Evolutionary conservation across 2,797 vertebrate genomes (phyloP), one percentile per base, ranked within the genome.

Genomic region (Propithecus perrieri): DNA sequence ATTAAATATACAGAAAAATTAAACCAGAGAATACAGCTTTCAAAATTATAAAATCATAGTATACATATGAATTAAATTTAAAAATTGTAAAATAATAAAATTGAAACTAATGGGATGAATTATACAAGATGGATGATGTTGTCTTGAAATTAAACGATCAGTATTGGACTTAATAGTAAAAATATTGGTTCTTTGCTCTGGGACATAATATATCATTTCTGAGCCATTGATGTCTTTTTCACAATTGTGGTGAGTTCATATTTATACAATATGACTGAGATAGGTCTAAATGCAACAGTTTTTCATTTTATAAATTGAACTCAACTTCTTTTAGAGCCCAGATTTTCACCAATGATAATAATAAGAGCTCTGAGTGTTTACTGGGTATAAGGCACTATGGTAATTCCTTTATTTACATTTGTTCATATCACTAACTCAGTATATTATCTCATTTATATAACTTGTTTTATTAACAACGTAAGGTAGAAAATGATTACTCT

Each of bases 11-110:
- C 15, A 46, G 28, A n/a, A 75, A 65, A 57, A 65, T 48, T 81
- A 92, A 86, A 48, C 59, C 83, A 87, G 18, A 91, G 38, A 63
- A 18, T 80, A 86, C 7, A 86, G 74, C 24, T 72, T 80, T 46
- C 72, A 43, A 80, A 74, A 46, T 46, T 78, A 59, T 72, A 83
- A 92, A 83, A 87, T 83, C 84, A 75, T n/a, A 92, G 76, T 69
- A 86, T 38, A 92, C 41, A 4, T 65, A 59, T 57, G 57, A 80
- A 87, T 91, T 33, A 81, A 79, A 86, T 91, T 72, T 86, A 55
- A 87, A 87, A 95, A 26, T 14, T 92, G n/a, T 38, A 87, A 92
- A 78, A 71, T 55, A 71, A 89, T 46, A 43, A n/a, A 85, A 72
- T 48, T 79, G 43, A 89, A 85, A 65, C 53, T 76, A 89, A 55